phyloP scores from a whole-genome alignment of 2,888 invertebrate species.

The Cenopis cana region DNA sequence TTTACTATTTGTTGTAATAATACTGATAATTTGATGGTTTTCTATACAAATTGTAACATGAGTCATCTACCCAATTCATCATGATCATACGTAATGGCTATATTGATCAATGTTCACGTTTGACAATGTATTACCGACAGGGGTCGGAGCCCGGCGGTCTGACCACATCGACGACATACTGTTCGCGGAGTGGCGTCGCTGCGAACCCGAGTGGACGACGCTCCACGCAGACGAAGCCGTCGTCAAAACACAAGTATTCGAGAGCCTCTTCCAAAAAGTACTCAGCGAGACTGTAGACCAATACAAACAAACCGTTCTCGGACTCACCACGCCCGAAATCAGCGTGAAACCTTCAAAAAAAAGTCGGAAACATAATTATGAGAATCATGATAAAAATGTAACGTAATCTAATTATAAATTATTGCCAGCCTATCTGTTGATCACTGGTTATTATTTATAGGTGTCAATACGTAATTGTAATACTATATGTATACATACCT shows the following conservation, averaged over 20 bases:
- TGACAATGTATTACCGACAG: conserved; percentile 50
- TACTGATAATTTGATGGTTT: too few relatives aligned
- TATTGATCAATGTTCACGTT: not conserved
- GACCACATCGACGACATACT: conserved; percentile 80
- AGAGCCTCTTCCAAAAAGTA: conserved; percentile 75
- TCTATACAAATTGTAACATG: too few relatives aligned
- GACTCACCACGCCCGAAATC: not conserved
- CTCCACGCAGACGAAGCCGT: conserved; percentile 71
- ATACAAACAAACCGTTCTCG: conserved; percentile 67
- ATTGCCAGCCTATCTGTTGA: conserved; percentile 31
- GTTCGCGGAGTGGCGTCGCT: conserved; percentile 77
- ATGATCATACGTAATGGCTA: too few relatives aligned
- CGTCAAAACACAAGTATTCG: conserved; percentile 77
- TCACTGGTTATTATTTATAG: conserved; percentile 17
- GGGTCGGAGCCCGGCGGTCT: conserved; percentile 69
- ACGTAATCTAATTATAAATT: conserved; percentile 29
- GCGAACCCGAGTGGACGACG: conserved; percentile 77
- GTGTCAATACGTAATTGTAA: conserved; percentile 21
- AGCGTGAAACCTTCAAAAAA: conserved; percentile 13
- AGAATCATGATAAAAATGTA: conserved; percentile 33
- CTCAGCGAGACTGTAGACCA: conserved; percentile 74
- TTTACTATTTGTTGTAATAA: too few relatives aligned
- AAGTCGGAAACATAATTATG: conserved; percentile 30
- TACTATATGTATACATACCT: conserved; percentile 23
- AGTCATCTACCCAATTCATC: too few relatives aligned